Evolutionary conservation across 2,113 vertebrate species (phyloP).

Genomic region (Clarias magur): DNA sequence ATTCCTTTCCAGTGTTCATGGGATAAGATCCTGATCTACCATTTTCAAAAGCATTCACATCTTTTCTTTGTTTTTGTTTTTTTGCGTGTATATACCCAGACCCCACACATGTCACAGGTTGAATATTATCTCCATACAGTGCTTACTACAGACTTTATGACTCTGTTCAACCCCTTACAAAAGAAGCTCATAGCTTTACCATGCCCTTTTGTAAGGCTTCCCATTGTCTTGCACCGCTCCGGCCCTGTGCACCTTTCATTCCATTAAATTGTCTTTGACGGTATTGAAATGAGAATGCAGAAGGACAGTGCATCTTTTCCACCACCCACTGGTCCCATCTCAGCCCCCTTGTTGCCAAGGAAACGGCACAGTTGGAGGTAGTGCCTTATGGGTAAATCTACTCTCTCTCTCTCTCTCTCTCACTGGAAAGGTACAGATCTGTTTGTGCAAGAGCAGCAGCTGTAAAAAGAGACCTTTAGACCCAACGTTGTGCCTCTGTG

Average conservation of each 20-base stretch:
- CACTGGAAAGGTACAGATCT: not conserved
- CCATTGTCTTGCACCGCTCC: not conserved
- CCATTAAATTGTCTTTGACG: conserved; percentile 12
- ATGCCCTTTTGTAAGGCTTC: conserved; percentile 2
- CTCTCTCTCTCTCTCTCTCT: not conserved
- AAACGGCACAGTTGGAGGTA: conserved; percentile 48
- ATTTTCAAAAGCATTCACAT: not conserved
- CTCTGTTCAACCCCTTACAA: not conserved
- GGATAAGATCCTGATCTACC: not conserved
- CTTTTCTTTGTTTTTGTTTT: not conserved
- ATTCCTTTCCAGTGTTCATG: not conserved
- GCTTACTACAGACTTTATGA: not conserved
- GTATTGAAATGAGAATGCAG: conserved; percentile 4
- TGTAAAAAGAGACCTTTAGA: conserved; percentile 70
- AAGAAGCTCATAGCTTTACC: not conserved
- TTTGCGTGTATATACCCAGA: not conserved
- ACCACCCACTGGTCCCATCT: conserved; percentile 23
- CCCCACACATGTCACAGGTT: not conserved
- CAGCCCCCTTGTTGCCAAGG: conserved; percentile 54
- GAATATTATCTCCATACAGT: not conserved
- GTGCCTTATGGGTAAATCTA: conserved; percentile 20
- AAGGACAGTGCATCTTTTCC: not conserved
- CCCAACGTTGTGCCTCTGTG: conserved; percentile 18
- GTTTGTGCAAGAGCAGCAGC: conserved; percentile 23
- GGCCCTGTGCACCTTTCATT: conserved; percentile 13